These are phyloP conservation scores for Hypomecis atomaria DNA, from an alignment of 2,888 invertebrate genomes.

Conservation along the genomic window DNA sequence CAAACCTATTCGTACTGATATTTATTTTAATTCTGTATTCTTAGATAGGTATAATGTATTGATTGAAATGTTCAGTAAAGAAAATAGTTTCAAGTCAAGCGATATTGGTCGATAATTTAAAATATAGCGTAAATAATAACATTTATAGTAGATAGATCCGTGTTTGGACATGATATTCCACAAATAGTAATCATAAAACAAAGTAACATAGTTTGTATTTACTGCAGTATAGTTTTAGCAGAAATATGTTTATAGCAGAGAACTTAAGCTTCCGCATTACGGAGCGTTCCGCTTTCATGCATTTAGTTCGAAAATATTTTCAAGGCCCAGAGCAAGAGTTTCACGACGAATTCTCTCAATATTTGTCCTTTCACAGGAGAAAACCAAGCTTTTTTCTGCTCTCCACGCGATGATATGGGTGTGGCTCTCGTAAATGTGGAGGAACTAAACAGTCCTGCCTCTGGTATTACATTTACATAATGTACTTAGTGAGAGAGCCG, in stretches of 20 bases:
- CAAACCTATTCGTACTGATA: no score
- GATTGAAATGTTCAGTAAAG: no score
- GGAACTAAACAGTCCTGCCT: constrained; percentile 68
- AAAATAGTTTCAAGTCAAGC: no score
- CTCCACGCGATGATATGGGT: constrained; percentile 67
- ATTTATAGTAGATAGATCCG: no score
- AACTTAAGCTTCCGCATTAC: neutral
- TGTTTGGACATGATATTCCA: no score
- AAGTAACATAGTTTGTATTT: no score
- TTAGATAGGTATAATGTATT: no score
- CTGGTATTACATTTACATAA: constrained; percentile 79
- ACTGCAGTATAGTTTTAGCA: no score
- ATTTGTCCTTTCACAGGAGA: constrained; percentile 23
- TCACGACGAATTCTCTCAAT: neutral
- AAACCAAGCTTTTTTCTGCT: constrained; percentile 36
- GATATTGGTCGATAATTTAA: no score
- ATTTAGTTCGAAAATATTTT: constrained; percentile 30
- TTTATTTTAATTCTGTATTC: no score
- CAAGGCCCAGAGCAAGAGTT: constrained; percentile 42
- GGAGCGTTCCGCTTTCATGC: constrained; percentile 3
- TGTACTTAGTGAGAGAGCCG: constrained; percentile 74
- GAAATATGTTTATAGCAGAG: neutral
- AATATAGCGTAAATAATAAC: no score
- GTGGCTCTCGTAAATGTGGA: constrained; percentile 66
- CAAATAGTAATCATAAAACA: no score